Conservation (phyloP, 2,888 invertebrate species). For the Bhutanitis thaidina region DNA sequence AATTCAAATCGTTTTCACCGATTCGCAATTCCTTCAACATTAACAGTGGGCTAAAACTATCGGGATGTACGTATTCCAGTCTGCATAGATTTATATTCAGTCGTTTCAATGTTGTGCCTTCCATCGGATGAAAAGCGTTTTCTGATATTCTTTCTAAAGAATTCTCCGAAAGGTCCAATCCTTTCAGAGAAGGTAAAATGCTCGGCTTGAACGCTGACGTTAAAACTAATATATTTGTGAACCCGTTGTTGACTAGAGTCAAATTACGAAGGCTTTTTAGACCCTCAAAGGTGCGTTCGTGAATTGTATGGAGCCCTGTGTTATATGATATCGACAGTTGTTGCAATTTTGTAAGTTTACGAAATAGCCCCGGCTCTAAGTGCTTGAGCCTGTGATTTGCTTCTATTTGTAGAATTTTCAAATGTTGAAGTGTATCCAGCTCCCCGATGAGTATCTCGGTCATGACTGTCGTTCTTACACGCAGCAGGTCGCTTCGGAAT, state of each 20-base stretch:
- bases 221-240: conserved; percentile 60
- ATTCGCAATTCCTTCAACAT: conserved; percentile 65
- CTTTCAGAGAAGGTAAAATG: conserved; percentile 63
- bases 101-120: conserved; percentile 57
- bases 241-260: conserved; percentile 77
- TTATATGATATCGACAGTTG: conserved; percentile 80
- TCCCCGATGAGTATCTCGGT: conserved; percentile 58
- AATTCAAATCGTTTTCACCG: conserved; percentile 76
- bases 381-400: conserved; percentile 72
- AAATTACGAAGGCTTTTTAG: conserved; percentile 68
- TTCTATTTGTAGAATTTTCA: conserved; percentile 72
- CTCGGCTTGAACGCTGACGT: conserved; percentile 59
- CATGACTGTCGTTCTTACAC: conserved; percentile 74
- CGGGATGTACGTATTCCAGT: conserved; percentile 72
- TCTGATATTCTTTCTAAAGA: conserved; percentile 60
- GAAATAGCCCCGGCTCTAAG: conserved; percentile 71
- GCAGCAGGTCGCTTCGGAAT: conserved; percentile 52
- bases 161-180: conserved; percentile 77
- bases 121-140: conserved; percentile 67
- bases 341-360: conserved; percentile 62
- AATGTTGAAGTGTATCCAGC: conserved; percentile 49
- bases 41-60: conserved; percentile 66
- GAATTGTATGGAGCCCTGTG: conserved; percentile 59
- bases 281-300: conserved; percentile 69
- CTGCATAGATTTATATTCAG: conserved; percentile 75